Evolutionary conservation across 2,113 vertebrate genomes (phyloP).

Genomic region (Paracanthobrama guichenoti): DNA sequence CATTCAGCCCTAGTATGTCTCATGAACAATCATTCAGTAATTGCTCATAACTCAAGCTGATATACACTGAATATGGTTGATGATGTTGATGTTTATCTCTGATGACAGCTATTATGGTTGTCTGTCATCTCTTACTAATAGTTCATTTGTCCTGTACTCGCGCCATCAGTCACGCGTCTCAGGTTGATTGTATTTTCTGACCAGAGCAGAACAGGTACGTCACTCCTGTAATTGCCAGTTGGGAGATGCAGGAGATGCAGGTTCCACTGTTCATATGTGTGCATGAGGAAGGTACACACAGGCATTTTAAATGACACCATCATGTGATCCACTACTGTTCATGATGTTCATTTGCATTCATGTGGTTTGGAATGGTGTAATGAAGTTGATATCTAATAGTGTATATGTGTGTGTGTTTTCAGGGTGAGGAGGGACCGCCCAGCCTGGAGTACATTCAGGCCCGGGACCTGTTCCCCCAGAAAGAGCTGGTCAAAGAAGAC

Average conservation of each 20-base stretch:
- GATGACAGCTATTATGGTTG: neutral
- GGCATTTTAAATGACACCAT: too few species aligned
- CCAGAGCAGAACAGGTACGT: neutral
- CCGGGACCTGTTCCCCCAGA: constrained; percentile 97
- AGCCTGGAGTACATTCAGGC: constrained; percentile 99
- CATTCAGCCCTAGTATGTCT: too few species aligned
- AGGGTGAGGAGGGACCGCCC: constrained; percentile 99
- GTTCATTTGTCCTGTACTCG: neutral
- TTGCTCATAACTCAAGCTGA: neutral
- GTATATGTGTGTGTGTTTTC: constrained; percentile 51
- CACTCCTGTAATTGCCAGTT: neutral
- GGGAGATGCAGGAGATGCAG: neutral
- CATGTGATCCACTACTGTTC: too few species aligned
- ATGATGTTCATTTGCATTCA: too few species aligned
- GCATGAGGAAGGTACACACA: neutral
- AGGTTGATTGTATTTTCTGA: neutral
- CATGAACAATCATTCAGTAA: too few species aligned
- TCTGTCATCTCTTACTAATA: constrained; percentile 7
- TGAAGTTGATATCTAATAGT: neutral
- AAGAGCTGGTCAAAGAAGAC: constrained; percentile 97
- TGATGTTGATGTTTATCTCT: neutral
- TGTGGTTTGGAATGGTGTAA: neutral
- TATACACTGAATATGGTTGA: neutral
- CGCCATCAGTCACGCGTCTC: neutral
- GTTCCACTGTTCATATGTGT: neutral